These are phyloP conservation scores for Fundulus diaphanus DNA, from an alignment of 2,797 vertebrate species.

Conservation along the genomic window DNA sequence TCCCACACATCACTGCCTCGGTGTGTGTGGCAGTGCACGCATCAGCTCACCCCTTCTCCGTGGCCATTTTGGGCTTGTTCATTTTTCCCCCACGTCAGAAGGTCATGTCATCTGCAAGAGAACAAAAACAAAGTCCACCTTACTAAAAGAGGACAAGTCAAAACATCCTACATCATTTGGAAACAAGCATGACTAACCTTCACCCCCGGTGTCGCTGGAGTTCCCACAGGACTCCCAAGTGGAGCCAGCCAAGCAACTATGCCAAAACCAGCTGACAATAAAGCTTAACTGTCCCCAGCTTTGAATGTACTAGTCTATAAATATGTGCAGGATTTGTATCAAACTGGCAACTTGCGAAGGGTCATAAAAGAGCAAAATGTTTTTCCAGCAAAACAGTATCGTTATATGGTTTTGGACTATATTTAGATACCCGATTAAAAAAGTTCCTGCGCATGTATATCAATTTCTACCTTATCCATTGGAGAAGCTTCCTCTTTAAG, in stretches of 20 bases:
- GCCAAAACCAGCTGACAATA: constrained; percentile 23
- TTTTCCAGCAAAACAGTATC: neutral
- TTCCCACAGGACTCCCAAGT: constrained; percentile 21
- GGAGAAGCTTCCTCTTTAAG: neutral
- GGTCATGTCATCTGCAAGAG: constrained; percentile 79
- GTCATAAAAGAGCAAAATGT: constrained; percentile 2
- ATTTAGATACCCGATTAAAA: neutral
- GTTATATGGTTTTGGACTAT: neutral
- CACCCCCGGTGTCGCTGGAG: constrained; percentile 8
- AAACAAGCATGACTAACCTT: constrained; percentile 27
- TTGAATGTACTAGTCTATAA: constrained; percentile 17
- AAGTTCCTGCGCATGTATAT: neutral
- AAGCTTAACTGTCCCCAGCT: constrained; percentile 25
- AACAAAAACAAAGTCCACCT: constrained; percentile 35
- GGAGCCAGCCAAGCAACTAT: constrained; percentile 9
- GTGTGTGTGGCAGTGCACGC: constrained; percentile 1
- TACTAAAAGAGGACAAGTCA: constrained; percentile 12
- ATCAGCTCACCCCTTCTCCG: constrained; percentile 92
- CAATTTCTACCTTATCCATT: neutral
- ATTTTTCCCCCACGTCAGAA: constrained; percentile 86
- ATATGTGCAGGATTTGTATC: neutral
- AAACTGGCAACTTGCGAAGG: constrained; percentile 2
- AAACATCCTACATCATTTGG: constrained; percentile 23
- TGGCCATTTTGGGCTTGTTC: constrained; percentile 93
- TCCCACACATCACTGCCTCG: constrained; percentile 4